phyloP scores from a whole-genome alignment of 2,888 invertebrate species.

The Tipula confusa region DNA sequence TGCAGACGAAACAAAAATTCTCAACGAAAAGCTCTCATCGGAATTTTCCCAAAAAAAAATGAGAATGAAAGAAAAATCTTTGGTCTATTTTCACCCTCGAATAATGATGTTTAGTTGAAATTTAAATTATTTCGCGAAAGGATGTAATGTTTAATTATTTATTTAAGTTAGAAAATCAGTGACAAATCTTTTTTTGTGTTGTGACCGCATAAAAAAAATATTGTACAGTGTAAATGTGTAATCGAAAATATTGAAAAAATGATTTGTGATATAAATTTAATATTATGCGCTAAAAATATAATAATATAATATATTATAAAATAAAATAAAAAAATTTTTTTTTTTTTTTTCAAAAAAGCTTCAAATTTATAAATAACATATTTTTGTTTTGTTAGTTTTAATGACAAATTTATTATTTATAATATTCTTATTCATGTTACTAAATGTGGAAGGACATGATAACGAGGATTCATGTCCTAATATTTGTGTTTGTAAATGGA shows the following conservation, averaged over 20 bases:
- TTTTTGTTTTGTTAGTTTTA: not conserved
- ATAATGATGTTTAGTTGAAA: not conserved
- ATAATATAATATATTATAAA: not conserved
- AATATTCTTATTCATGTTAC: constrained; percentile 26
- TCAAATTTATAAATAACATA: not conserved
- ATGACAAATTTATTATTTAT: constrained; percentile 28
- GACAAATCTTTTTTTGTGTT: not conserved
- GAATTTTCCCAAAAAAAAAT: not conserved
- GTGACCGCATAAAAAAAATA: not conserved
- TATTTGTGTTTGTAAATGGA: constrained; percentile 56
- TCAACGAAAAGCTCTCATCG: not conserved
- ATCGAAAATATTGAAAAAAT: not conserved
- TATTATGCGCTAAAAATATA: not conserved
- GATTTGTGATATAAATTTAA: not conserved
- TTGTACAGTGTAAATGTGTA: not conserved
- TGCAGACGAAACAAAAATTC: not conserved
- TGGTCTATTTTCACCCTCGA: not conserved
- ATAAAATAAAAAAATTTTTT: not conserved
- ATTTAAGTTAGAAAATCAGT: not conserved
- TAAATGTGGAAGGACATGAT: constrained; percentile 25
- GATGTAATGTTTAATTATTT: constrained; percentile 3
- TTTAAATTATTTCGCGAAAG: not conserved
- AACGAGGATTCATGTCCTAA: constrained; percentile 50
- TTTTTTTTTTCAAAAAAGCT: no score
- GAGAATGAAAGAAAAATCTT: not conserved